Percentiles rank a stretch among this genome's conserved stretches.
These are phyloP conservation scores for Drosophila fuyamai DNA, from an alignment of 1,140 invertebrate species.

Conservation along the genomic window DNA sequence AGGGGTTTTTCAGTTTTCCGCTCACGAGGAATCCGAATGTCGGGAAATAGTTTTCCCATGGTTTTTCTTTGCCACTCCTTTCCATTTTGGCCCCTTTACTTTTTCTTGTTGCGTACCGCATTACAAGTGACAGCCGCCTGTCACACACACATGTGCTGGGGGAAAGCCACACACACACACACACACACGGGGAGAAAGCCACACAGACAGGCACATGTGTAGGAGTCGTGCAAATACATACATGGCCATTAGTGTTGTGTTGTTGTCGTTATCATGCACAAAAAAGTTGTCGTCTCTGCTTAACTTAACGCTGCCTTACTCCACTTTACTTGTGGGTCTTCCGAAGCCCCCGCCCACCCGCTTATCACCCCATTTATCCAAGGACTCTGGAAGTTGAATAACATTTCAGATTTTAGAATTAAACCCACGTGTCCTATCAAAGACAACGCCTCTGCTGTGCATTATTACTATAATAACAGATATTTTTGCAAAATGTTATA, in stretches of 20 bases:
- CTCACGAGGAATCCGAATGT: slow-evolving; percentile 24
- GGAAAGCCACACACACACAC: slow-evolving; percentile 19
- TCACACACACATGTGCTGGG: slow-evolving; percentile 48
- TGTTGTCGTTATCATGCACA: slow-evolving; percentile 48
- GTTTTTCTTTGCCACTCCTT: slow-evolving; percentile 3
- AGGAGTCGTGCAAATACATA: slow-evolving; percentile 14
- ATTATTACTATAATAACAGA: too few relatives aligned
- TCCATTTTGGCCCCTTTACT: not conserved
- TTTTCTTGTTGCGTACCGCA: slow-evolving; percentile 56
- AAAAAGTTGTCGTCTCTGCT: slow-evolving; percentile 46
- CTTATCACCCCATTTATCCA: slow-evolving; percentile 30
- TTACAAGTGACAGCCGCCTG: slow-evolving; percentile 73
- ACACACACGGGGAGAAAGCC: slow-evolving; percentile 30
- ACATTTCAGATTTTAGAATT: not conserved
- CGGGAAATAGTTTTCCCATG: slow-evolving; percentile 31
- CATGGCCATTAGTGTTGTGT: slow-evolving; percentile 58
- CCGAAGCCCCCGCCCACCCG: not conserved
- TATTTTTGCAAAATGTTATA: too few relatives aligned
- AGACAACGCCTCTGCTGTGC: too few relatives aligned
- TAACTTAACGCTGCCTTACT: slow-evolving; percentile 46
- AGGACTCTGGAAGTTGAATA: slow-evolving; percentile 1
- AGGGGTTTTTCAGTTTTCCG: slow-evolving; percentile 24
- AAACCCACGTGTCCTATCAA: too few relatives aligned
- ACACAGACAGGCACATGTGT: slow-evolving; percentile 29
- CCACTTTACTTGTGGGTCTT: slow-evolving; percentile 17